These are phyloP conservation scores for Taurulus bubalis DNA, from an alignment of 2,113 vertebrate genomes.

Conservation along the genomic window DNA sequence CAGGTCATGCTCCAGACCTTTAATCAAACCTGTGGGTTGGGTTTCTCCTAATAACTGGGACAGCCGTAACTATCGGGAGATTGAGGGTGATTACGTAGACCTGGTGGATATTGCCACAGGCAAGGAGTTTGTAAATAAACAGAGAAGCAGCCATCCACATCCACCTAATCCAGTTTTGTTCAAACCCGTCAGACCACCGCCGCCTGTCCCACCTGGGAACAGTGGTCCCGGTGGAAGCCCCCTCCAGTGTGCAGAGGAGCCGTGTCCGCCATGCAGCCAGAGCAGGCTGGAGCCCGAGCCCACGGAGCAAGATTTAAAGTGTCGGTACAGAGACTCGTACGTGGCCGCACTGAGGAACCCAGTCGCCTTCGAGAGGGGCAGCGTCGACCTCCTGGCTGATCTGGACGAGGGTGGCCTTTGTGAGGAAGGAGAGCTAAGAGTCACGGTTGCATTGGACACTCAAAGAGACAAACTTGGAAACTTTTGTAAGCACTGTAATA, in stretches of 20 bases:
- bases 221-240: constrained; percentile 48
- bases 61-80: constrained; percentile 79
- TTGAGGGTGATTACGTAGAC: constrained; percentile 95
- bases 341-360: constrained; percentile 85
- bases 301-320: constrained; percentile 69
- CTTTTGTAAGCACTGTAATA: constrained; percentile 60
- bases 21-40: constrained; percentile 76
- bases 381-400: constrained; percentile 73
- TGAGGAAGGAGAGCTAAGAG: constrained; percentile 39
- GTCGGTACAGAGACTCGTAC: constrained; percentile 86
- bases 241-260: constrained; percentile 65
- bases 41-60: constrained; percentile 84
- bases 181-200: constrained; percentile 76
- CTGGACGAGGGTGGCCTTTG: constrained; percentile 78
- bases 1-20: constrained; percentile 64
- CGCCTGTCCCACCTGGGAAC: constrained; percentile 59
- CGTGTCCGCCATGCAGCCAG: constrained; percentile 72
- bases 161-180: constrained; percentile 55
- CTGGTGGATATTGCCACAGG: constrained; percentile 87
- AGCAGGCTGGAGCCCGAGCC: constrained; percentile 72
- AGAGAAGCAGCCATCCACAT: constrained; percentile 37
- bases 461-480: constrained; percentile 48
- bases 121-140: constrained; percentile 58
- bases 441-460: constrained; percentile 34
- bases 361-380: constrained; percentile 77